Conservation (phyloP, 1,140 invertebrate species). For the Microplitis mediator region DNA sequence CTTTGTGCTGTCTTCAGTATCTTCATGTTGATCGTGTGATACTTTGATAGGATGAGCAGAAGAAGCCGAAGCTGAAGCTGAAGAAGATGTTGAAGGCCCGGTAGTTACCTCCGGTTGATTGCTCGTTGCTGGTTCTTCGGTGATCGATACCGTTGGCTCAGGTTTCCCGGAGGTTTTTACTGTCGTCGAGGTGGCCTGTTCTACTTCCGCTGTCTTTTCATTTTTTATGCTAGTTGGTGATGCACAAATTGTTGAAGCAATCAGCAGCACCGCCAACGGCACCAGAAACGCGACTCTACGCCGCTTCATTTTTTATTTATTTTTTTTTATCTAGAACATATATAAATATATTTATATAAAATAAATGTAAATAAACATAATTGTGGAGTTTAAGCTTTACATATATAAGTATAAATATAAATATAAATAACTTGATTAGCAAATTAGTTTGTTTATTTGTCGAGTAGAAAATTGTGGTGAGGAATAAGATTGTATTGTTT, state of each 20-base stretch:
- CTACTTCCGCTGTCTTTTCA: neutral
- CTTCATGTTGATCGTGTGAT: neutral
- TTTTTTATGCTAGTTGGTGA: neutral
- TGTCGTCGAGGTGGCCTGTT: constrained; percentile 1
- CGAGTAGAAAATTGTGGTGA: neutral
- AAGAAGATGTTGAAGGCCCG: no score
- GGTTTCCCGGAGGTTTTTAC: neutral
- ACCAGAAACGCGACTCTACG: constrained; percentile 48
- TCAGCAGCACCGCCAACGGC: constrained; percentile 21
- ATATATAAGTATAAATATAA: no score
- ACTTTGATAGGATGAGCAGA: neutral
- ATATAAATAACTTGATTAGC: no score
- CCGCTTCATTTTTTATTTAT: constrained; percentile 41
- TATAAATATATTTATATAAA: constrained; percentile 20
- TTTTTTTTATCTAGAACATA: constrained; percentile 36
- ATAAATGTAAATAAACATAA: neutral
- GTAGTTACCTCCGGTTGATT: constrained; percentile 7
- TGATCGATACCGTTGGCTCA: neutral
- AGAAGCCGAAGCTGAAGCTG: no score
- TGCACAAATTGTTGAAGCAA: neutral
- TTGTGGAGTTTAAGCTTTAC: no score
- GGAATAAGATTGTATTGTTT: neutral
- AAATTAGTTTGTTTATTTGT: no score
- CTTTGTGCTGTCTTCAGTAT: neutral
- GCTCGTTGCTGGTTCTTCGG: neutral